A percentile compares a stretch with the other conserved stretches of the same genome.
Evolutionary conservation across 2,888 invertebrate genomes (phyloP).

Genomic region (Cerastis leucographa): DNA sequence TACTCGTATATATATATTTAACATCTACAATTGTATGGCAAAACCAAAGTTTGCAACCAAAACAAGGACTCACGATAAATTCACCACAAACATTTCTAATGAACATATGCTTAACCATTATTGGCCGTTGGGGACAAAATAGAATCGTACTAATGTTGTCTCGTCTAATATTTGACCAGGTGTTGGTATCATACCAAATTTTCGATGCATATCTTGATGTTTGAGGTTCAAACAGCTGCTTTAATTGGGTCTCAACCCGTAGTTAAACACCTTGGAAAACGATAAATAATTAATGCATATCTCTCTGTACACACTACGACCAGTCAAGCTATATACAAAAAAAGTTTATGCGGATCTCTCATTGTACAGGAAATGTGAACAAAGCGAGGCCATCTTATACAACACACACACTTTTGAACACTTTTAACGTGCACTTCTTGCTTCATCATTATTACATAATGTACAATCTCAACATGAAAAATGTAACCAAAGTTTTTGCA

Average conservation of each 20-base stretch:
- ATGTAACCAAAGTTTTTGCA: no score
- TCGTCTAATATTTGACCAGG: constrained; percentile 71
- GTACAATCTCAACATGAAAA: no score
- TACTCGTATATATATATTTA: no score
- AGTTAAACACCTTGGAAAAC: not conserved
- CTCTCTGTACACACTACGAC: constrained; percentile 22
- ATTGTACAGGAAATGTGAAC: no score
- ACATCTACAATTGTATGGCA: not conserved
- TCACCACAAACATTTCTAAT: constrained; percentile 7
- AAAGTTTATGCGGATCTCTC: no score
- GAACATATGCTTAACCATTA: constrained; percentile 26
- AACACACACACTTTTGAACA: no score
- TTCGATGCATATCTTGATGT: constrained; percentile 50
- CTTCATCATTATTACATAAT: no score
- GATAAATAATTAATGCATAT: constrained; percentile 15
- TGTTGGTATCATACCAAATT: constrained; percentile 69
- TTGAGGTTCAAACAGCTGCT: constrained; percentile 16
- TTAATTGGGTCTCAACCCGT: constrained; percentile 13
- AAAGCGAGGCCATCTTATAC: no score
- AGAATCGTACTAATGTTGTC: constrained; percentile 50
- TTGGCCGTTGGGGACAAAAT: constrained; percentile 30
- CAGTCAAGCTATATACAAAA: no score
- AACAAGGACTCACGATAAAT: not conserved
- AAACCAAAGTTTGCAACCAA: not conserved
- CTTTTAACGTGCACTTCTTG: no score